phyloP scores from a whole-genome alignment of 2,888 invertebrate genomes.

The Aspidiotus destructor region DNA sequence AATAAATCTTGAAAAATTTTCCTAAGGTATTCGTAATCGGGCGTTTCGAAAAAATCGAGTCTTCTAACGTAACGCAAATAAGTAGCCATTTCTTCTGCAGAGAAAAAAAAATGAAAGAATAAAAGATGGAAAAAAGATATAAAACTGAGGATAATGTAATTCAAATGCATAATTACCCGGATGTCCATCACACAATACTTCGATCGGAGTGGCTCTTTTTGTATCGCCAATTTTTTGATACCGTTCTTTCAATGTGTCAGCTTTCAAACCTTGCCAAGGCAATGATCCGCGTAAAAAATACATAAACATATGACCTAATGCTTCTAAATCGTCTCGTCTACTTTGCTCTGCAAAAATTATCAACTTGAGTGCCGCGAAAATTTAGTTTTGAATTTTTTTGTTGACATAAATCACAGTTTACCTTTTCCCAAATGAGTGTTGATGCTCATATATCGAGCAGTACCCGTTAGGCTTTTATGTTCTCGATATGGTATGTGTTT shows the following conservation, averaged over 20 bases:
- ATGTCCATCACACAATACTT: constrained; percentile 64
- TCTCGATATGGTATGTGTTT: constrained; percentile 99
- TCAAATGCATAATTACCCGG: constrained; percentile 46
- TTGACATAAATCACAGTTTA: constrained; percentile 39
- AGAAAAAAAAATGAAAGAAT: not conserved
- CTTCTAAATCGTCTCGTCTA: constrained; percentile 97
- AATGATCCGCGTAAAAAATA: constrained; percentile 98
- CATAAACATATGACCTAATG: constrained; percentile 99
- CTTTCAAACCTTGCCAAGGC: constrained; percentile 99
- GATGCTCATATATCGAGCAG: constrained; percentile 99
- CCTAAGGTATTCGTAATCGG: constrained; percentile 97
- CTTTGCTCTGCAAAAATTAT: constrained; percentile 77
- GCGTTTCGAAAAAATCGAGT: constrained; percentile 98
- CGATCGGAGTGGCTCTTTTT: constrained; percentile 96
- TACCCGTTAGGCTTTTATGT: constrained; percentile 99
- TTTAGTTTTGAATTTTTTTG: not conserved
- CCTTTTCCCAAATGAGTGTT: constrained; percentile 99
- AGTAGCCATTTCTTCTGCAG: constrained; percentile 87
- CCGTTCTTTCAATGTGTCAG: constrained; percentile 96
- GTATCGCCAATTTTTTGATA: constrained; percentile 99
- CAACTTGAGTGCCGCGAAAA: not conserved
- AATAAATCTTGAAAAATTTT: constrained; percentile 89
- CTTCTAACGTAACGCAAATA: constrained; percentile 93
- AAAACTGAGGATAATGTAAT: not conserved
- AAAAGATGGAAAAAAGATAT: not conserved